These are phyloP conservation scores for Lycorma delicatula DNA, from an alignment of 1,140 invertebrate species.

Conservation along the genomic window DNA sequence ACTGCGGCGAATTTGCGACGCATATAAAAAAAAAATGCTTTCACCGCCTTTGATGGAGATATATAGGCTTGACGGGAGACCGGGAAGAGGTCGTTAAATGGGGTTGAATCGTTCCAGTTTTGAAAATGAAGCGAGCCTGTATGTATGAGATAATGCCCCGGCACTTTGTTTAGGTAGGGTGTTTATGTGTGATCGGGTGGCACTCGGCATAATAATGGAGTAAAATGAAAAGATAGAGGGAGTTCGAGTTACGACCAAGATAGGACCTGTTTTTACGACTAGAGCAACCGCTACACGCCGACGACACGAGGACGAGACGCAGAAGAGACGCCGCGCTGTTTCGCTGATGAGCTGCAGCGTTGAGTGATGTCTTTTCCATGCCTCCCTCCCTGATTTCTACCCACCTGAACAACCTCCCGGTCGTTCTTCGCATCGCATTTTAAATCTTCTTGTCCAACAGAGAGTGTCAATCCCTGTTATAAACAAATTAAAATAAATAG, in stretches of 20 bases:
- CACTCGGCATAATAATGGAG: slow-evolving; percentile 2
- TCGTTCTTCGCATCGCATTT: too few relatives aligned
- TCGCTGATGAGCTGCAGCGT: not conserved
- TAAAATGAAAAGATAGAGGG: slow-evolving; percentile 2
- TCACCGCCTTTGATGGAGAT: slow-evolving; percentile 3
- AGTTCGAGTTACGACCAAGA: not conserved
- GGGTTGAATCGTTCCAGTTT: not conserved
- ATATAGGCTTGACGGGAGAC: not conserved
- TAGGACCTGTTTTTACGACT: slow-evolving; percentile 3
- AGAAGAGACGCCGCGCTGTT: too few relatives aligned
- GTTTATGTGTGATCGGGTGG: slow-evolving; percentile 3
- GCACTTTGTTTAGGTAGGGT: not conserved
- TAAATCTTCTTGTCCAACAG: too few relatives aligned
- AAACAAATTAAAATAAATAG: too few relatives aligned
- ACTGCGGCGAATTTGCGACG: not conserved
- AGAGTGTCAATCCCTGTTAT: too few relatives aligned
- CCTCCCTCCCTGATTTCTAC: not conserved
- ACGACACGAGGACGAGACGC: too few relatives aligned
- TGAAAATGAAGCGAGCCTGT: not conserved
- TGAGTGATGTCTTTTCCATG: not conserved
- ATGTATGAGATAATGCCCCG: not conserved
- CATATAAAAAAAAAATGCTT: not conserved
- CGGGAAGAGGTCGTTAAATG: slow-evolving; percentile 3
- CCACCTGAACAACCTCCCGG: too few relatives aligned
- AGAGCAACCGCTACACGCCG: not conserved